A percentile compares a stretch with the other conserved stretches of the same genome.
Evolutionary conservation across 2,113 vertebrate genomes (phyloP).

Genomic region (Gallinago jamesoni): DNA sequence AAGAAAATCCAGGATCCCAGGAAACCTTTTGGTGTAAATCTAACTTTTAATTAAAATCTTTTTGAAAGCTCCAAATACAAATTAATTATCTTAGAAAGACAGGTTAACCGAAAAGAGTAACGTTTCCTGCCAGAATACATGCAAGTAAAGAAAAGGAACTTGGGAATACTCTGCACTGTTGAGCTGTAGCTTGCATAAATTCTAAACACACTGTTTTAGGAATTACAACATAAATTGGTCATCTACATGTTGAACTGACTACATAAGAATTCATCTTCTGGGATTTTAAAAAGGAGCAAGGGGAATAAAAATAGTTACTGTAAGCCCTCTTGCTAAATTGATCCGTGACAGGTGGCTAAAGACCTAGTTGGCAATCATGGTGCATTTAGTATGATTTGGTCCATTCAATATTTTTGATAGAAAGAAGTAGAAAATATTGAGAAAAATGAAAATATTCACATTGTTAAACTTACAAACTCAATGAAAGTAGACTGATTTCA

Average conservation of each 20-base stretch:
- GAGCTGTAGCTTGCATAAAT: background rate
- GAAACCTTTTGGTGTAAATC: background rate
- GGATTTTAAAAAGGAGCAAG: background rate
- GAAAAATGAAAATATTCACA: background rate
- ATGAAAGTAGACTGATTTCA: background rate
- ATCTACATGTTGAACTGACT: background rate
- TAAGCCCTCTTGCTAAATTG: background rate
- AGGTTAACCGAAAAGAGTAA: background rate
- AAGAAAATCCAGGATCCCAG: background rate
- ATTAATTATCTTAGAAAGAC: background rate
- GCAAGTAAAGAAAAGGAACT: background rate
- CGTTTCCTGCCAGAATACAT: background rate
- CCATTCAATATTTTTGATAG: background rate
- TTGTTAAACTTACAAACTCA: background rate
- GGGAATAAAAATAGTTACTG: background rate
- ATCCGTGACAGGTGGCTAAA: background rate
- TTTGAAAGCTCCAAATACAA: constrained; percentile 7
- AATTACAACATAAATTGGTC: background rate
- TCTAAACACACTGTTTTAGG: background rate
- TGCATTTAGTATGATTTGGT: background rate
- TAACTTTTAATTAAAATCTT: background rate
- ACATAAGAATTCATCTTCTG: background rate
- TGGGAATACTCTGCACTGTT: background rate
- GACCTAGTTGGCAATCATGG: background rate
- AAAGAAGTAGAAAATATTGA: background rate